These are phyloP conservation scores for Dilophus febrilis DNA, from an alignment of 2,888 invertebrate species.

Conservation along the genomic window DNA sequence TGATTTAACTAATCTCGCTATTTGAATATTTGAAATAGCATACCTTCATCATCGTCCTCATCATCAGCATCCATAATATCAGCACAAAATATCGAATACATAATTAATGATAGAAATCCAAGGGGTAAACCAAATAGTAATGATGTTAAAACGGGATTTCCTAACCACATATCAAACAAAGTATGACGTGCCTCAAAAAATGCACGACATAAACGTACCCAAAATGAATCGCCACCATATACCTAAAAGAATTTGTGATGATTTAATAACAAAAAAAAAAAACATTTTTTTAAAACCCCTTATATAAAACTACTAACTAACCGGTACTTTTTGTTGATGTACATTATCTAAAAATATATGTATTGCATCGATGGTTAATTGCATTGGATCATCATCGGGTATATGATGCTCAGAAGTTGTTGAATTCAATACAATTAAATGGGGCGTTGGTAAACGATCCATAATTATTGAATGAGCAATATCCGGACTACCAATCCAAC, in stretches of 20 bases:
- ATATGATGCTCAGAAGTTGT: slow-evolving; percentile 84
- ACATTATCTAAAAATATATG: slow-evolving; percentile 33
- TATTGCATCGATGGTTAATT: slow-evolving; percentile 53
- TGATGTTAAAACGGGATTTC: slow-evolving; percentile 83
- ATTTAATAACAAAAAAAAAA: background rate
- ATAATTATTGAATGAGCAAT: slow-evolving; percentile 88
- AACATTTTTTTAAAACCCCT: background rate
- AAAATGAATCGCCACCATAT: slow-evolving; percentile 70
- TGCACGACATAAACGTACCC: slow-evolving; percentile 57
- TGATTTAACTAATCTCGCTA: too few relatives aligned
- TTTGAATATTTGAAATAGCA: too few relatives aligned
- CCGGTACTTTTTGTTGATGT: slow-evolving; percentile 59
- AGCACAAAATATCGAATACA: slow-evolving; percentile 91
- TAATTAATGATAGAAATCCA: slow-evolving; percentile 82
- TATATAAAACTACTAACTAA: too few relatives aligned
- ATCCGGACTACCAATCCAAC: slow-evolving; percentile 83
- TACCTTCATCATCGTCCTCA: slow-evolving; percentile 27
- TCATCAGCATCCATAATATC: slow-evolving; percentile 87
- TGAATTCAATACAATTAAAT: slow-evolving; percentile 79
- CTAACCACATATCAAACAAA: slow-evolving; percentile 73
- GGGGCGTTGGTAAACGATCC: slow-evolving; percentile 66
- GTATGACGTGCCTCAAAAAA: slow-evolving; percentile 71
- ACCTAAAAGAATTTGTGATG: slow-evolving; percentile 35
- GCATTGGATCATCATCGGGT: slow-evolving; percentile 65
- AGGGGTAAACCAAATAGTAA: slow-evolving; percentile 88